Percentiles rank a stretch among this genome's conserved stretches.
Evolutionary conservation across 2,888 invertebrate species (phyloP).

Genomic region (Elaeidobius kamerunicus): DNA sequence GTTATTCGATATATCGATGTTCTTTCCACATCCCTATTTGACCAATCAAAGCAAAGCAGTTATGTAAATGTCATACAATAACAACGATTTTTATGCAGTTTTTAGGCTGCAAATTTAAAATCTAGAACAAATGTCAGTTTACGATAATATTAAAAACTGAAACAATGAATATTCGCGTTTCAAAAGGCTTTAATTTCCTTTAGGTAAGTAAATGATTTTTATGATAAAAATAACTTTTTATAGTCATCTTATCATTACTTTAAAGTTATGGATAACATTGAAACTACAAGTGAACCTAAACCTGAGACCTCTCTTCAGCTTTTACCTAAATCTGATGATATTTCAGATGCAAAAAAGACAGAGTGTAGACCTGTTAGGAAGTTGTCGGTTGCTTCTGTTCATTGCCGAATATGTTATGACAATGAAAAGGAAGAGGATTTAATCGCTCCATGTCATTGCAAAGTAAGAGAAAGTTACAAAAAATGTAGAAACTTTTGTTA

Average conservation of each 20-base stretch:
- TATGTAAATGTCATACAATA: too few species aligned
- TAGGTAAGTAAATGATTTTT: background rate
- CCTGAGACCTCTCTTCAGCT: too few species aligned
- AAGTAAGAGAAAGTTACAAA: too few species aligned
- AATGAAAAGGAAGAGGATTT: slow-evolving; percentile 49
- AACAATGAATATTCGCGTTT: background rate
- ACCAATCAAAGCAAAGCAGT: too few species aligned
- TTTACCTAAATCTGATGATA: too few species aligned
- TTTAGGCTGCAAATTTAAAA: too few species aligned
- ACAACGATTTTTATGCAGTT: too few species aligned
- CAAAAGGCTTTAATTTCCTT: background rate
- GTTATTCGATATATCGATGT: too few species aligned
- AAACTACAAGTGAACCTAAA: background rate
- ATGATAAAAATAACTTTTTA: background rate
- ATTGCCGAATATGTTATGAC: slow-evolving; percentile 55
- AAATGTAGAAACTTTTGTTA: too few species aligned
- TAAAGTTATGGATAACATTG: background rate
- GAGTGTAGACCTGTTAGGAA: slow-evolving; percentile 11
- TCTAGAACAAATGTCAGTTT: background rate
- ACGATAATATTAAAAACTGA: background rate
- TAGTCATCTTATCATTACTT: background rate
- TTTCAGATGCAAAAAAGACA: background rate
- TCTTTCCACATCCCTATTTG: too few species aligned
- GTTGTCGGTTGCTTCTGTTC: slow-evolving; percentile 44
- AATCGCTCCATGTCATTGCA: slow-evolving; percentile 53